Evolutionary conservation across 1,140 invertebrate species (phyloP).

Genomic region (Bactericera cockerelli): DNA sequence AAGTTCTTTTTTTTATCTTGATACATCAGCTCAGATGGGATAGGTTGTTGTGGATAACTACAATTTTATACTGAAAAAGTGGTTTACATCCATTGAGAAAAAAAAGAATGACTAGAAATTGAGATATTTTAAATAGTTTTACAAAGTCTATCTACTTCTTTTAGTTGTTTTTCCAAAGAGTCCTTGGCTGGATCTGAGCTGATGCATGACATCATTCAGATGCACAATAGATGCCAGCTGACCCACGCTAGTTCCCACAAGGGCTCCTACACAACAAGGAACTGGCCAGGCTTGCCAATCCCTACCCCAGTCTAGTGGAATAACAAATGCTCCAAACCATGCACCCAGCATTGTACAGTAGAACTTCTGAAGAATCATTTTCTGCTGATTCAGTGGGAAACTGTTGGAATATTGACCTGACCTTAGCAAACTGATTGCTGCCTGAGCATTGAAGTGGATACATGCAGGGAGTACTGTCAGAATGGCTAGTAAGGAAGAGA

Average conservation of each 20-base stretch:
- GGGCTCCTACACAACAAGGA: conserved; percentile 51
- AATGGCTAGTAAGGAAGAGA: conserved; percentile 44
- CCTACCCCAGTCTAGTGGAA: conserved; percentile 83
- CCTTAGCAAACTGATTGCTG: conserved; percentile 38
- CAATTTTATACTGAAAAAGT: no score
- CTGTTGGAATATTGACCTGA: conserved; percentile 32
- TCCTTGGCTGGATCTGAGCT: no score
- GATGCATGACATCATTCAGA: background rate
- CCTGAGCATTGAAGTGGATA: conserved; percentile 36
- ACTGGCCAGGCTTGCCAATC: conserved; percentile 77
- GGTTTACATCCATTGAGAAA: no score
- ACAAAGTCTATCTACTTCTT: no score
- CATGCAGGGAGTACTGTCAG: conserved; percentile 48
- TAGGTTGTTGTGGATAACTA: no score
- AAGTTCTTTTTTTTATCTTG: no score
- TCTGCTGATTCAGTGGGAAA: conserved; percentile 1
- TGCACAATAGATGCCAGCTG: background rate
- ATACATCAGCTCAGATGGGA: no score
- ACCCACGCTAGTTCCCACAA: conserved; percentile 33
- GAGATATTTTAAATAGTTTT: no score
- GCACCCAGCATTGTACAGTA: conserved; percentile 50
- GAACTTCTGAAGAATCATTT: conserved; percentile 10
- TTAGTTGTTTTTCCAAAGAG: no score
- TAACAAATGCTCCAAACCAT: conserved; percentile 72
- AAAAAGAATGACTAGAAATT: no score